Evolutionary conservation across 2,797 vertebrate species (phyloP).

Genomic region (Molossus molossus): DNA sequence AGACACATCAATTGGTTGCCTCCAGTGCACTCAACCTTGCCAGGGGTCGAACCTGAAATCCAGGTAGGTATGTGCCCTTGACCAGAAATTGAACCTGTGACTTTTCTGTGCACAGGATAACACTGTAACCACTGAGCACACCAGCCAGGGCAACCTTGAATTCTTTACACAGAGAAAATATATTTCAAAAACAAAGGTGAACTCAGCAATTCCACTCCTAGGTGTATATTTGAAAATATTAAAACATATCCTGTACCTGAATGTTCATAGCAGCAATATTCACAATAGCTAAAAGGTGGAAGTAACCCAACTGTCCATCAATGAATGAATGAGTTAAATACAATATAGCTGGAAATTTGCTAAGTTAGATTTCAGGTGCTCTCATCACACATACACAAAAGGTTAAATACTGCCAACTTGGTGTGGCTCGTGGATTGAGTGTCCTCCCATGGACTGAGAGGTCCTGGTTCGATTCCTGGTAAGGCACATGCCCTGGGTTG

Average conservation of each 20-base stretch:
- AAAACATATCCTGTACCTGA: neutral
- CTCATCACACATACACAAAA: neutral
- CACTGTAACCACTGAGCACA: too few relatives aligned
- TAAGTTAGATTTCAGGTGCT: neutral
- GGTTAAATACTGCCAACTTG: neutral
- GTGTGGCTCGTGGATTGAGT: too few relatives aligned
- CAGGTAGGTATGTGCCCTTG: too few relatives aligned
- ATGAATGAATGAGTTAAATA: neutral
- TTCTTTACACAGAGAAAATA: neutral
- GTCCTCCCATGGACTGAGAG: too few relatives aligned
- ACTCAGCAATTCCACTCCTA: neutral
- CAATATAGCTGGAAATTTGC: neutral
- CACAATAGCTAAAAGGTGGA: neutral
- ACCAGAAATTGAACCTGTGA: too few relatives aligned
- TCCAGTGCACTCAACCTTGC: too few relatives aligned
- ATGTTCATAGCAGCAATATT: neutral
- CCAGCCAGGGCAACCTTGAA: neutral
- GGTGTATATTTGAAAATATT: neutral
- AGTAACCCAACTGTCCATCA: neutral
- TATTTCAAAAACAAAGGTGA: constrained; percentile 47
- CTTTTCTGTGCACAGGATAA: too few relatives aligned
- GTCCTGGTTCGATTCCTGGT: too few relatives aligned
- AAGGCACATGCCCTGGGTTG: too few relatives aligned
- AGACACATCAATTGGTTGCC: too few relatives aligned
- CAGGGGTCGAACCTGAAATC: too few relatives aligned